Base-by-base conservation (phyloP, 1,140 invertebrate species). In the Anoplophora glabripennis region DNA sequence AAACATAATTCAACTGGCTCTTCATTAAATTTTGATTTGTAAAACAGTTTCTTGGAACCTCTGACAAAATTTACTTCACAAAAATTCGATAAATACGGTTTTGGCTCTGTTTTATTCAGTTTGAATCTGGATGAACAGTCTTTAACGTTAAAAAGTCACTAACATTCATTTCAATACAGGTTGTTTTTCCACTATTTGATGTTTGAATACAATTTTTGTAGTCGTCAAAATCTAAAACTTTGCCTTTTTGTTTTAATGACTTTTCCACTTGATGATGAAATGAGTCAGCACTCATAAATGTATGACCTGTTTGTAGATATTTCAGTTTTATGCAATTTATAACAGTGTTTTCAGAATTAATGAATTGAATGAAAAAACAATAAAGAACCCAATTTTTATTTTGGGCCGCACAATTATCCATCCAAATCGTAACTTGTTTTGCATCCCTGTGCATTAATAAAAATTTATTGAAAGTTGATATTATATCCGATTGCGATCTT, bases 211-310 rank as follows among this genome's bases (percentile, higher is more conserved):
- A 38, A 7, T 12, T 10, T 8, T 38, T 34, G 21, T 18, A 58
- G 52, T 58, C 56, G 11, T 58, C 37, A 42, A 58, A 58, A 53
- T 58, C 56, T 4, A 53, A 52, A 12, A 58, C 47, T 58, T 58
- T 57, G 9, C 28, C 44, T 51, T 12, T 37, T 49, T 49, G 21
- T 57, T 49, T 57, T 18, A 57, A 57, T 15, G 54, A 57, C 11
- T 49, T 57, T 18, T 57, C 54, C 17, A 57, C 54, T 18, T 28
- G 44, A 18, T 47, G 54, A 34, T 57, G 54, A 33, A 57, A 48
- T 10, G 45, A 48, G 34, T 57, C 18, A 4, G 21, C 12, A 57
- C 18, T 51, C 38, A 51, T 36, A 28, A 28, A 28, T 5, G 21
- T 28, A 28, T 28, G 21, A 3, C 21, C 21, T 5, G 21, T n/a